Conservation (phyloP, 2,797 vertebrate species). For the Spheniscus humboldti region DNA sequence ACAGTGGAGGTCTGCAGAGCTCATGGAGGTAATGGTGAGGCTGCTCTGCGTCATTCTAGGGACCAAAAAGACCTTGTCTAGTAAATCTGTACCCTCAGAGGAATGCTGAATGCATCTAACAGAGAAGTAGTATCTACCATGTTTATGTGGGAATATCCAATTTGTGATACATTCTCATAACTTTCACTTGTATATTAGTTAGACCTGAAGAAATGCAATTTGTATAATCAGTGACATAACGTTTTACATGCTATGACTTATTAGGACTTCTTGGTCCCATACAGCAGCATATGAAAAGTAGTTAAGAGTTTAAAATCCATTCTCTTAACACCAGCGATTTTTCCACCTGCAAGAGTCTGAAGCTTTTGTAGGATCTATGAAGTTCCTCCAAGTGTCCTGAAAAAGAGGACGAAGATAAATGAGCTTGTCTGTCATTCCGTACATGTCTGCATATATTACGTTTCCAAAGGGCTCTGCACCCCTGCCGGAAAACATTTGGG, state of each 20-base stretch:
- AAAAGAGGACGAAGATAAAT: neutral
- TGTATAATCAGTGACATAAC: neutral
- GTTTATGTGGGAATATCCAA: neutral
- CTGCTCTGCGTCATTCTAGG: neutral
- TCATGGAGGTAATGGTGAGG: neutral
- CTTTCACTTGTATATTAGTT: neutral
- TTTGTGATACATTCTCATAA: neutral
- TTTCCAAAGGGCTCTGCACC: neutral
- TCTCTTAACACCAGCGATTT: neutral
- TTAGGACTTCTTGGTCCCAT: neutral
- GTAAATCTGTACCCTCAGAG: neutral
- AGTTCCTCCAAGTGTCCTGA: neutral
- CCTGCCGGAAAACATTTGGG: neutral
- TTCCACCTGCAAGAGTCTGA: neutral
- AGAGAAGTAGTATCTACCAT: neutral
- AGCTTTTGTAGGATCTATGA: neutral
- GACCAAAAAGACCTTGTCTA: neutral
- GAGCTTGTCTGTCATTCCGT: neutral
- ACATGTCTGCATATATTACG: neutral
- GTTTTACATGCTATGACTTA: neutral
- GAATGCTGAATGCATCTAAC: neutral
- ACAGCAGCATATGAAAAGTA: neutral
- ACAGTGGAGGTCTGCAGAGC: neutral
- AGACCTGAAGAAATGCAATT: neutral
- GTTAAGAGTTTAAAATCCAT: neutral